A percentile compares a stretch with the other conserved stretches of the same genome.
phyloP scores from a whole-genome alignment of 2,113 vertebrate genomes.

The Delphinapterus leucas region DNA sequence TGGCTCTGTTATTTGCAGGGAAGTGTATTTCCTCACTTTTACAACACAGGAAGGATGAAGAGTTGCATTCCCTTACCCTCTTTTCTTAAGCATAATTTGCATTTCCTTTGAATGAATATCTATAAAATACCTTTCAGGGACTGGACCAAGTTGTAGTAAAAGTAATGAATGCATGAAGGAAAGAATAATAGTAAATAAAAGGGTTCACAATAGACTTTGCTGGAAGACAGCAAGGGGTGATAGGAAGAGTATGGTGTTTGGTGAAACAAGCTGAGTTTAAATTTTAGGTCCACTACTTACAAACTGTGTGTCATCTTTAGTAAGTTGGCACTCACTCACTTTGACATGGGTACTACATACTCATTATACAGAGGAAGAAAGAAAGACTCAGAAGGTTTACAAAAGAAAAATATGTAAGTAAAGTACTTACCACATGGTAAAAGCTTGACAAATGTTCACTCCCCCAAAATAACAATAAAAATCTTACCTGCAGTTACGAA shows the following conservation, averaged over 20 bases:
- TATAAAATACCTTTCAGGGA: neutral
- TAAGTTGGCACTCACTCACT: neutral
- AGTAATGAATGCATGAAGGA: neutral
- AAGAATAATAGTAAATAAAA: neutral
- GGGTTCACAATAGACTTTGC: neutral
- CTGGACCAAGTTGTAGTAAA: neutral
- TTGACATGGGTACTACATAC: neutral
- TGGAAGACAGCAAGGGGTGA: neutral
- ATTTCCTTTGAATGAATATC: conserved; percentile 9
- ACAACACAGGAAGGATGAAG: neutral
- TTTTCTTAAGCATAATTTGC: neutral
- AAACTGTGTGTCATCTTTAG: neutral
- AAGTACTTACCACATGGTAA: neutral
- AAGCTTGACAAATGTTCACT: neutral
- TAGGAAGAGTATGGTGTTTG: neutral
- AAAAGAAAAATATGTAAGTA: neutral
- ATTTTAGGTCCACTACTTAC: neutral
- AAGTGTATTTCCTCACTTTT: neutral
- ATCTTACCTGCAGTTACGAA: neutral
- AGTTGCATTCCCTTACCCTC: neutral
- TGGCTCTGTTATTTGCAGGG: neutral
- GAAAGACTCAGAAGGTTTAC: neutral
- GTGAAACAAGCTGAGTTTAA: neutral
- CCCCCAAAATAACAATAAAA: neutral
- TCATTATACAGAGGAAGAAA: neutral